Conservation (phyloP, 2,797 vertebrate species). For the Acipenser oxyrinchus region DNA sequence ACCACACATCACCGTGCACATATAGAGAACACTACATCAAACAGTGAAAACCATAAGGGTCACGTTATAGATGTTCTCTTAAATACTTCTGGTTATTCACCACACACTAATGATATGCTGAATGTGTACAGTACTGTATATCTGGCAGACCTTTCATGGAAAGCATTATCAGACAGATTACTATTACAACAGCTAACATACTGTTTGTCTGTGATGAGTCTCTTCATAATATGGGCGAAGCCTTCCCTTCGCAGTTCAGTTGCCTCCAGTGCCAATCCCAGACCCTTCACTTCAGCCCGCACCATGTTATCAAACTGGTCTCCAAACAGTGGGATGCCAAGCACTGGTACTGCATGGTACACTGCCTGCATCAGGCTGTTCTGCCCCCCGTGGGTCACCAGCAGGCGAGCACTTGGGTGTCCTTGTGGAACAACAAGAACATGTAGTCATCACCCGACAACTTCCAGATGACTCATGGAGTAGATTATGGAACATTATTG, state of each 20-base stretch:
- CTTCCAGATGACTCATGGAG: too few relatives aligned
- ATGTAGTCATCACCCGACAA: too few relatives aligned
- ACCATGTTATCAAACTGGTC: conserved; percentile 60
- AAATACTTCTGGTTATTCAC: too few relatives aligned
- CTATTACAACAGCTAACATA: conserved; percentile 20
- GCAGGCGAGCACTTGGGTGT: conserved; percentile 46
- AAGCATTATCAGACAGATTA: too few relatives aligned
- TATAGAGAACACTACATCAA: too few relatives aligned
- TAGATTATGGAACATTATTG: too few relatives aligned
- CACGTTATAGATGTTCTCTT: too few relatives aligned
- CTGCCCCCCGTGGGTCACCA: conserved; percentile 58
- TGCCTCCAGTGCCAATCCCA: conserved; percentile 45
- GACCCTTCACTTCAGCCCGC: conserved; percentile 45
- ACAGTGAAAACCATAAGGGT: too few relatives aligned
- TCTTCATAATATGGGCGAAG: conserved; percentile 41
- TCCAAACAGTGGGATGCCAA: conserved; percentile 56
- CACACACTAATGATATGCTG: too few relatives aligned
- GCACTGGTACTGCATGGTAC: conserved; percentile 55
- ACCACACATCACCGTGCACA: too few relatives aligned
- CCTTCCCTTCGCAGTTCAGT: conserved; percentile 44
- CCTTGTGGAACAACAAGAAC: conserved; percentile 18
- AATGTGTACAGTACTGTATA: too few relatives aligned
- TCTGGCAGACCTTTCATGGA: too few relatives aligned
- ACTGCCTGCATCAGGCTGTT: conserved; percentile 63
- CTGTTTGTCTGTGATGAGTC: conserved; percentile 47